Evolutionary conservation across 2,113 vertebrate species (phyloP), one percentile per base, ranked within the genome.

Genomic region (Cephalopterus ornatus): DNA sequence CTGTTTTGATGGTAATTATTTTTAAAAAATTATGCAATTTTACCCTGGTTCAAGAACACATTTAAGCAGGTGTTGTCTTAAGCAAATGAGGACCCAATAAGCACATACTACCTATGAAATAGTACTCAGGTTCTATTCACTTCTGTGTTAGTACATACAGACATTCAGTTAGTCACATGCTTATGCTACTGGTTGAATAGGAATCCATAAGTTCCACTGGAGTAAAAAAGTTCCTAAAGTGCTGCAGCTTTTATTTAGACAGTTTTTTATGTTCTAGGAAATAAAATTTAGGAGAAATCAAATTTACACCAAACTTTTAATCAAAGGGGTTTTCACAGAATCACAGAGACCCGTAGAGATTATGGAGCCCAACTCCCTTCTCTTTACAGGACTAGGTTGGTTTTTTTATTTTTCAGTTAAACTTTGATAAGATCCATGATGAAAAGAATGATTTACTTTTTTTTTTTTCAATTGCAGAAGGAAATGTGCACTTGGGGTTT

Each of bases 1-100:
- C 98, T 5, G 97, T 99, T 84, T 97, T 99, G 72, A 94, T 99
- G 99, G 99, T 99, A 97, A 97, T 75, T 76, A 33, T 68, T 81
- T 81, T 71, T 16, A 2, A 55, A 83, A 83, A 84, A 26, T 41
- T 11, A 65, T 18, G 14, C 10, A 73, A 6, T 81, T 21, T 49
- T 75, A 33, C 16, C 22, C 46, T 80, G 22, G 30, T 83, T 85
- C 35, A 59, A 80, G 55, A 67, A 75, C 18, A 53, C 13, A 39
- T 56, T 92, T 74, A 62, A 65, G 22, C 41, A 20, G 62, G 2
- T 59, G 10, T 74, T 90, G 39, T 39, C 30, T 86, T 86, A 86
- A 84, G 47, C 27, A 86, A 70, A 24, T 62, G 28, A 77, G 20
- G 17, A n/a, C 47, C 52, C 12, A 68, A 12, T 24, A 95, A 75